These are phyloP conservation scores for Rhabdornis inornatus DNA, from an alignment of 2,113 vertebrate species.

Conservation along the genomic window DNA sequence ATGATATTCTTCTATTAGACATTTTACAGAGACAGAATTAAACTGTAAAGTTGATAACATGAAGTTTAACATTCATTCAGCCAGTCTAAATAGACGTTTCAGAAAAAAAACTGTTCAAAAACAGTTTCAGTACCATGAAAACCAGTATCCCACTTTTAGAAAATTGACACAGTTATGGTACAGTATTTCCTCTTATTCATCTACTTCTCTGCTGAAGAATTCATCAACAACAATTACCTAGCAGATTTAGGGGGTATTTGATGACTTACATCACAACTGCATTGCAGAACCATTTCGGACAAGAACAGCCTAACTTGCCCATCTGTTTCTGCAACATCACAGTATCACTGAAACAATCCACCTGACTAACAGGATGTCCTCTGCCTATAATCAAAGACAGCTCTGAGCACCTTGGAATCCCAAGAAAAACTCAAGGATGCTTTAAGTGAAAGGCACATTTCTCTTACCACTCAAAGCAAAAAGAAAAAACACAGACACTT, in stretches of 20 bases:
- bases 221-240: not conserved
- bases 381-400: not conserved
- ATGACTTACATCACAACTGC: not conserved
- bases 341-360: not conserved
- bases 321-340: not conserved
- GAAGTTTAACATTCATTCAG: not conserved
- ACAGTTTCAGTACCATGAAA: not conserved
- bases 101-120: not conserved
- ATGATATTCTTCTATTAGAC: not conserved
- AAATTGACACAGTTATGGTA: not conserved
- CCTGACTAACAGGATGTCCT: not conserved
- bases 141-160: not conserved
- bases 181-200: not conserved
- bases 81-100: not conserved
- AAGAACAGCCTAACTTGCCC: not conserved
- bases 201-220: not conserved
- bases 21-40: not conserved
- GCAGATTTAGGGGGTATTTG: not conserved
- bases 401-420: not conserved
- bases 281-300: not conserved
- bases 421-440: not conserved
- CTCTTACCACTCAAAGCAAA: not conserved
- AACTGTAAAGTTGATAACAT: not conserved
- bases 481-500: not conserved
- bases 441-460: not conserved